phyloP scores from a whole-genome alignment of 1,140 invertebrate genomes.

The Lepidurus apus region DNA sequence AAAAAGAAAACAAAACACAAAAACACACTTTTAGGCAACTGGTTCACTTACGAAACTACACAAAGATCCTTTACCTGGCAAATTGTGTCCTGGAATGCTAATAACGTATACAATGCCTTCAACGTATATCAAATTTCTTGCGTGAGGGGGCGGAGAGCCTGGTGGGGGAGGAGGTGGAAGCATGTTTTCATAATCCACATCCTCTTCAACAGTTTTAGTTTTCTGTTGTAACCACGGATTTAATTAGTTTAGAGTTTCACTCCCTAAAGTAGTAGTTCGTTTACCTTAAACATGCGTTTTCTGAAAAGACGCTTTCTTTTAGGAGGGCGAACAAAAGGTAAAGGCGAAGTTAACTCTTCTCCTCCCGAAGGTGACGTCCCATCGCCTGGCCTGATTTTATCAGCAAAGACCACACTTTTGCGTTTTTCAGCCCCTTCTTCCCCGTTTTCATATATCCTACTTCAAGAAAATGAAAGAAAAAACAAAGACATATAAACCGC shows the following conservation, averaged over 20 bases:
- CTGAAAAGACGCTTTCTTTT: not conserved
- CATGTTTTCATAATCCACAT: constrained; percentile 27
- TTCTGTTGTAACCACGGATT: not conserved
- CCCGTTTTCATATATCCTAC: not conserved
- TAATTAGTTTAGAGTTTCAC: not conserved
- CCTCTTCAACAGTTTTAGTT: not conserved
- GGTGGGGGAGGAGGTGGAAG: constrained; percentile 32
- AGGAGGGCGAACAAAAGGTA: constrained; percentile 43
- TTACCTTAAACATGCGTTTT: not conserved
- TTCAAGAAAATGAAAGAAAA: not conserved
- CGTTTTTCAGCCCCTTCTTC: constrained; percentile 39
- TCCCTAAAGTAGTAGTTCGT: no score
- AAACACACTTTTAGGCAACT: not conserved
- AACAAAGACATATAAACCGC: no score
- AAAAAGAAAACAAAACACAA: not conserved
- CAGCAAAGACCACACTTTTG: constrained; percentile 58
- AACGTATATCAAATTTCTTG: not conserved
- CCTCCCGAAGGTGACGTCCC: constrained; percentile 59
- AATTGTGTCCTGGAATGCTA: not conserved
- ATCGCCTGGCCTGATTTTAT: constrained; percentile 58
- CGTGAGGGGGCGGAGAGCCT: constrained; percentile 28
- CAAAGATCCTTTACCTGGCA: not conserved
- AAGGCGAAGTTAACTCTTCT: constrained; percentile 58
- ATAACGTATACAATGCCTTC: not conserved
- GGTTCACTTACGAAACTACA: not conserved